phyloP scores from a whole-genome alignment of 1,140 invertebrate species.

The Aphidius ervi region DNA sequence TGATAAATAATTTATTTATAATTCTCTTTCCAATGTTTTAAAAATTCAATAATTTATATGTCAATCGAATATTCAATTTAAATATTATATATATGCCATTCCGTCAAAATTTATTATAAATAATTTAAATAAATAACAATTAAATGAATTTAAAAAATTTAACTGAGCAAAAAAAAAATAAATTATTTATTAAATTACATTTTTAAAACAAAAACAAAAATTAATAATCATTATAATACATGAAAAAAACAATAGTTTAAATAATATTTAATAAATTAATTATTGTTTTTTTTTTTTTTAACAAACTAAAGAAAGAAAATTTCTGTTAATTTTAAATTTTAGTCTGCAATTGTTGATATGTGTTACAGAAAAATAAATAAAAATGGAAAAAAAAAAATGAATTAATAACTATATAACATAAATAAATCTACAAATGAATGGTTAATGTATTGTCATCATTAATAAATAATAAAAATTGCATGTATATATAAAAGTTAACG shows the following conservation, averaged over 20 bases:
- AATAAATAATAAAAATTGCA: conserved; percentile 13
- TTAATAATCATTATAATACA: too few species aligned
- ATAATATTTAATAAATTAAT: neutral
- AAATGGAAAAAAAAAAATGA: conserved; percentile 23
- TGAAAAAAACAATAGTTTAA: neutral
- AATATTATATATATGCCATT: conserved; percentile 17
- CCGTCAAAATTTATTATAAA: conserved; percentile 14
- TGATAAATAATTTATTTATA: conserved; percentile 8
- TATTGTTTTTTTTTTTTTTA: conserved; percentile 19
- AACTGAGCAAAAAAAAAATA: neutral
- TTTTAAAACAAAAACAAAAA: too few species aligned
- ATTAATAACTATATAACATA: conserved; percentile 31
- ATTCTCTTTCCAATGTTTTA: conserved; percentile 31
- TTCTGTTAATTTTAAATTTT: conserved; percentile 30
- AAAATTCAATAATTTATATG: conserved; percentile 32
- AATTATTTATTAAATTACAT: too few species aligned
- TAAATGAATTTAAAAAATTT: neutral
- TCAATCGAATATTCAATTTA: conserved; percentile 32
- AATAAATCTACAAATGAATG: conserved; percentile 29
- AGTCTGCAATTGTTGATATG: conserved; percentile 44
- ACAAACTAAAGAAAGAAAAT: conserved; percentile 34
- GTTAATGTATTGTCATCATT: conserved; percentile 36
- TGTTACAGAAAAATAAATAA: conserved; percentile 20
- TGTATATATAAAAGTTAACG: conserved; percentile 26
- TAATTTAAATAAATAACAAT: conserved; percentile 9